Evolutionary conservation across 30 jellyfish, hydroid and myxozoan genomes (phyloP), one percentile per base, ranked within the genome.

Genomic region (Aurelia coerulea): DNA sequence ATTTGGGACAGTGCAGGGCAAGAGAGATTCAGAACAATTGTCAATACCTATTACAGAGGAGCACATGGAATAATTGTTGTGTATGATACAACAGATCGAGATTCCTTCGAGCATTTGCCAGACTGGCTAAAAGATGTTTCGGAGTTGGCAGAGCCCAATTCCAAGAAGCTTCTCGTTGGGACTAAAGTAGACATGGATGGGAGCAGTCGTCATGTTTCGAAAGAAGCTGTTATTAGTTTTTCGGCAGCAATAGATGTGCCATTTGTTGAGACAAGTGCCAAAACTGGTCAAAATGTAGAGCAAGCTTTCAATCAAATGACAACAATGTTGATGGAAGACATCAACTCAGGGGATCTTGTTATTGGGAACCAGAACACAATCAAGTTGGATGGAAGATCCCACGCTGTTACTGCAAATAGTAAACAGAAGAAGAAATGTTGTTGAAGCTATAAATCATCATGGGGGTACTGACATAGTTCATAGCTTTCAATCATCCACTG

Each of bases 1-100:
- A 95, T 95, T 3, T 95, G 99, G 99, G 99, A 95, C 91, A 80
- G 94, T 75, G 99, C 99, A 0, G 99, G 99, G 5, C 99, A 95
- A 65, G 99, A 95, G 76, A 74, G 99, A 50, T 95, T 95, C 66
- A 92, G 99, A 77, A 95, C 99, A 14, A 95, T 95, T 33, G 98
- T 90, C 33, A 90, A 95, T 65, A 95, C 98, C 2, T 95, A 95
- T 60, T 95, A 95, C 92, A 86, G 99, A 74, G 98, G 98, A 42
- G 99, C 99, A 6, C 98, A 90, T 65, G 99, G 99, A 14, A 76
- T 95, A 2, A 73, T 89, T 35, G 90, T 95, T 52, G 98, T 90
- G 15, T 95, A 95, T 73, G 99, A 95, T 68, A 95, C 92, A 23
- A 95, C 99, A 10, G 97, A 95, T 74, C 87, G 90, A 10, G 99